phyloP scores from a whole-genome alignment of 2,797 vertebrate species.

The Leptoclinus maculatus region DNA sequence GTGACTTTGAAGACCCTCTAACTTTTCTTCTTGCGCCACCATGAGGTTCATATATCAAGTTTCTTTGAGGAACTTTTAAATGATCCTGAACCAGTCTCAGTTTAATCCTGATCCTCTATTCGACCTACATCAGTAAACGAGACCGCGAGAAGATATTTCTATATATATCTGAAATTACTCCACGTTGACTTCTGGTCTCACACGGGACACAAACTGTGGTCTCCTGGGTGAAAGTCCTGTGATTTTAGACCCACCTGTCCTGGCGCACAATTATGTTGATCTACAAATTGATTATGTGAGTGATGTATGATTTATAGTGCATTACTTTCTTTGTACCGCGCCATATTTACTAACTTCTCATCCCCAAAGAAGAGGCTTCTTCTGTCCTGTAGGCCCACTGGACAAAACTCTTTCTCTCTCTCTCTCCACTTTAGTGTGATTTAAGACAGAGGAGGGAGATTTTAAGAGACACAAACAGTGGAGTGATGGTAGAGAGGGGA shows the following conservation, averaged over 20 bases:
- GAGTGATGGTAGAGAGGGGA: not conserved
- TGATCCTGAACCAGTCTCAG: too few relatives aligned
- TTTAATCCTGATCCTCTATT: too few relatives aligned
- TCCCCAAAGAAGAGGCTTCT: not conserved
- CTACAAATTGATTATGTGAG: not conserved
- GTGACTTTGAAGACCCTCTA: too few relatives aligned
- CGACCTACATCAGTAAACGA: too few relatives aligned
- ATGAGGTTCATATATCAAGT: not conserved
- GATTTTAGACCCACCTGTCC: not conserved
- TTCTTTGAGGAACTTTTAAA: not conserved
- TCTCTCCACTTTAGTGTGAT: conserved; percentile 19
- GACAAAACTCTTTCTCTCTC: not conserved
- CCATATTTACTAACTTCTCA: not conserved
- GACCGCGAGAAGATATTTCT: too few relatives aligned
- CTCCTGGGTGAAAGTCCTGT: not conserved
- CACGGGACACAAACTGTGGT: not conserved
- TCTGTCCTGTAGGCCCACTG: not conserved
- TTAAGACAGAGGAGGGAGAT: conserved; percentile 10
- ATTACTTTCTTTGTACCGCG: not conserved
- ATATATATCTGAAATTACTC: too few relatives aligned
- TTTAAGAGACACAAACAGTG: conserved; percentile 4
- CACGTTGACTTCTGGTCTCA: not conserved
- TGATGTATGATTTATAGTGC: not conserved
- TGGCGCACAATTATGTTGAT: not conserved
- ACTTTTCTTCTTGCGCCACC: not conserved